These are phyloP conservation scores for Meriones psammophilus DNA, from an alignment of 2,797 vertebrate species.

Conservation along the genomic window DNA sequence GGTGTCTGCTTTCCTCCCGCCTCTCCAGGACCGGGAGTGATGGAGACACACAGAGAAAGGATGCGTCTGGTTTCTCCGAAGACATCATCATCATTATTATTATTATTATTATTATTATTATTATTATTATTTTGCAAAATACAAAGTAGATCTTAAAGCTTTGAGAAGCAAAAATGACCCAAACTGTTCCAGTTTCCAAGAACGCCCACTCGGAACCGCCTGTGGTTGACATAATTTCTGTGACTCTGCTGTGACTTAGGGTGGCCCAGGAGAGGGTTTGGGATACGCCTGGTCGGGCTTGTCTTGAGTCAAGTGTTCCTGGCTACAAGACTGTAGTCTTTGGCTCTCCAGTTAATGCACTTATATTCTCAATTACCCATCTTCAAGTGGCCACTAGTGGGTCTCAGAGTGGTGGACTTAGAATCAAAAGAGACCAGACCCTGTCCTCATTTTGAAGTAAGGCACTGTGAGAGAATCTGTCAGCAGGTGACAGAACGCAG, in stretches of 20 bases:
- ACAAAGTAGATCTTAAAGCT: constrained; percentile 23
- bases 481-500: constrained; percentile 9
- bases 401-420: background rate
- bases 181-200: background rate
- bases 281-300: background rate
- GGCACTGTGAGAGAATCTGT: background rate
- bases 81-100: background rate
- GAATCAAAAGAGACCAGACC: background rate
- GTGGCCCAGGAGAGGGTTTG: background rate
- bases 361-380: background rate
- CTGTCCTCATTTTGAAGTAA: background rate
- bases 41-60: background rate
- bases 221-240: background rate
- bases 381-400: constrained; percentile 1
- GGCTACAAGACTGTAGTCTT: background rate
- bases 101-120: background rate
- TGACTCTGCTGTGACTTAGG: background rate
- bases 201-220: background rate
- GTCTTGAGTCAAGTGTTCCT: background rate
- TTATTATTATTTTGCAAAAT: background rate
- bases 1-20: background rate
- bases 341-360: background rate
- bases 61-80: constrained; percentile 50
- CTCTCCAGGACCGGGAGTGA: background rate
- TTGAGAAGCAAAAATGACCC: constrained; percentile 1